Base-by-base conservation (phyloP, 2,888 invertebrate species). In the Resseliella maxima region DNA sequence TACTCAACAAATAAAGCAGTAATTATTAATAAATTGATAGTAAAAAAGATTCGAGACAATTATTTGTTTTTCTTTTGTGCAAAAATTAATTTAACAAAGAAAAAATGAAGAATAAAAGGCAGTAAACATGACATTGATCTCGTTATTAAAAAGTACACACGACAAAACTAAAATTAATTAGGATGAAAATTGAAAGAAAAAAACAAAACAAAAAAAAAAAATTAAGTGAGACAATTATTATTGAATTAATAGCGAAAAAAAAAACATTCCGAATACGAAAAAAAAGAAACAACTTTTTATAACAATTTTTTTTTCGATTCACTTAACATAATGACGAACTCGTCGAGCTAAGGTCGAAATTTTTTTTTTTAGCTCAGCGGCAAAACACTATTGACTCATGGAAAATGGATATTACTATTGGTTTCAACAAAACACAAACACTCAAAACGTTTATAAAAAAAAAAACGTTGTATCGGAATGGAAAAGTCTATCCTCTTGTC, bases 111-210 rank as follows among this genome's bases (percentile, higher is more conserved):
- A 35, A 35, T 83, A n/a, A 83, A 36, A 38, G 31, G 10, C n/a
- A 38, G n/a, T n/a, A 38, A 38, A 83, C 36, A 83, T 83, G n/a
- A 83, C 83, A 83, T 24, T 83, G 83, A 83, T 83, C 83, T 83
- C 83, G 83, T 83, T 83, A 38, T 83, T 36, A 83, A 38, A n/a
- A 54, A 83, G 24, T 38, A 38, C 83, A 83, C 36, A 83, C 83
- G 38, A 38, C 83, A 83, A 36, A 35, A 72, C 10, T 35, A 72
- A 72, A 31, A 64, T 38, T 83, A 83, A 83, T 83, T 83, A 83
- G 31, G 72, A 50, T 50, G 46, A 50, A 50, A n/a, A n/a, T n/a
- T n/a, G n/a, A n/a, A n/a, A n/a, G n/a, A n/a, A n/a, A n/a, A n/a
- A n/a, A n/a, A n/a, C n/a, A n/a, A n/a, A n/a, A n/a, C n/a, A n/a